Evolutionary conservation across 2,797 vertebrate species (phyloP).

Genomic region (Malurus leucopterus): DNA sequence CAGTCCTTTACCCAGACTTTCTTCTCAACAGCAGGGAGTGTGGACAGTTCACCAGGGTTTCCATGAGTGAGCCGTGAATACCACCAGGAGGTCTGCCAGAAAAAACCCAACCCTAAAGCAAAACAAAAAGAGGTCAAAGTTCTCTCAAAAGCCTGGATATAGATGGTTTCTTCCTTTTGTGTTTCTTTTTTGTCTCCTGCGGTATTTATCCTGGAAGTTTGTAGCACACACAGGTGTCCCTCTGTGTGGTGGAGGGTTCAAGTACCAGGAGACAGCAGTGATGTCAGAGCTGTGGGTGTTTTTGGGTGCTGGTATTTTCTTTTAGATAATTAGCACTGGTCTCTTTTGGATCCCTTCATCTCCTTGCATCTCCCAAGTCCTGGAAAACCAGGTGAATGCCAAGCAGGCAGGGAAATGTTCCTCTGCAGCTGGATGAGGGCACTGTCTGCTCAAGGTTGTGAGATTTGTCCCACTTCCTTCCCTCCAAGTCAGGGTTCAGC

Average conservation of each 20-base stretch:
- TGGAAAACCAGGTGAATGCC: background rate
- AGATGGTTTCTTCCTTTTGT: background rate
- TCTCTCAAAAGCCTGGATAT: background rate
- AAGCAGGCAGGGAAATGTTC: background rate
- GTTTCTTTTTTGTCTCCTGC: background rate
- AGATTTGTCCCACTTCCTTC: background rate
- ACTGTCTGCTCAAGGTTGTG: background rate
- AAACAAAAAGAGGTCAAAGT: background rate
- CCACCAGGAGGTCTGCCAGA: background rate
- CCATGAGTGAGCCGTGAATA: background rate
- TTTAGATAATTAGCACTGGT: background rate
- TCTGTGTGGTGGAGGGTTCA: background rate
- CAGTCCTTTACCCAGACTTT: background rate
- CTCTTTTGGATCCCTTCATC: background rate
- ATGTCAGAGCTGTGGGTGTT: rapidly evolving
- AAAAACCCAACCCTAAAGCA: background rate
- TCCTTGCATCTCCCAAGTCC: background rate
- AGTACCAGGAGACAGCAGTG: background rate
- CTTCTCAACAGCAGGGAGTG: background rate
- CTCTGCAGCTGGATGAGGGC: background rate
- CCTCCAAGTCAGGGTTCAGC: background rate
- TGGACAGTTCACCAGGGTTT: background rate
- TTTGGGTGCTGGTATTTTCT: background rate
- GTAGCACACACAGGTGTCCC: background rate
- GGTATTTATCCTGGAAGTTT: background rate